These are phyloP conservation scores for Amblyteles armatorius DNA, from an alignment of 2,888 invertebrate species.

Conservation along the genomic window DNA sequence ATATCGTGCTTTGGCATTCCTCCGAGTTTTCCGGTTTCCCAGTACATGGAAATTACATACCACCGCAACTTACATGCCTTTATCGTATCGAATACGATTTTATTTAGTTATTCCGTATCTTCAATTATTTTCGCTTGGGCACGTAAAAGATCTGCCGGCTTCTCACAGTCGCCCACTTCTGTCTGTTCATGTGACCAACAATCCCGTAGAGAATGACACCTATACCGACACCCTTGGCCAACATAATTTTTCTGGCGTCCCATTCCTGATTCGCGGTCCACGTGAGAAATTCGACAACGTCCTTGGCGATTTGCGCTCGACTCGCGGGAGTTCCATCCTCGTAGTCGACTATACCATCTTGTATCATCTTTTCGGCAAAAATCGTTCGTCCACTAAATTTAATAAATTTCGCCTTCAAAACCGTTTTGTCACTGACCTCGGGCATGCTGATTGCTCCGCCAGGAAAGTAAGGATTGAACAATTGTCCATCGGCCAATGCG, in stretches of 20 bases:
- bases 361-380: slow-evolving; percentile 69
- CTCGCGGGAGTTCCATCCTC: slow-evolving; percentile 96
- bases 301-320: slow-evolving; percentile 97
- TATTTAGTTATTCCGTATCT: neutral
- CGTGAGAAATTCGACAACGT: slow-evolving; percentile 95
- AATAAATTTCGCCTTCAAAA: neutral
- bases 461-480: slow-evolving; percentile 98
- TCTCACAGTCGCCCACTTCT: slow-evolving; percentile 93
- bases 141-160: slow-evolving; percentile 92
- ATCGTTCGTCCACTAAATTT: neutral
- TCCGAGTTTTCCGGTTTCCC: slow-evolving; percentile 1
- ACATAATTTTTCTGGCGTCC: slow-evolving; percentile 93
- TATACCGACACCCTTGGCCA: slow-evolving; percentile 91
- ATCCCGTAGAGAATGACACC: slow-evolving; percentile 88
- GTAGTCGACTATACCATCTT: slow-evolving; percentile 88
- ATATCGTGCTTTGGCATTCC: slow-evolving; percentile 43
- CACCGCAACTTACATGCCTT: neutral
- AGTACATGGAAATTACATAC: neutral
- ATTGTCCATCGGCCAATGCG: slow-evolving; percentile 93
- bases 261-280: slow-evolving; percentile 97
- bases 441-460: slow-evolving; percentile 99
- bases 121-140: slow-evolving; percentile 85
- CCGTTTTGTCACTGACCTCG: slow-evolving; percentile 86
- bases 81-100: neutral
- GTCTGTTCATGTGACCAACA: slow-evolving; percentile 91